These are phyloP conservation scores for Eucidaris tribuloides DNA, from an alignment of 35 echinoderm and acorn worm species.

Conservation along the genomic window DNA sequence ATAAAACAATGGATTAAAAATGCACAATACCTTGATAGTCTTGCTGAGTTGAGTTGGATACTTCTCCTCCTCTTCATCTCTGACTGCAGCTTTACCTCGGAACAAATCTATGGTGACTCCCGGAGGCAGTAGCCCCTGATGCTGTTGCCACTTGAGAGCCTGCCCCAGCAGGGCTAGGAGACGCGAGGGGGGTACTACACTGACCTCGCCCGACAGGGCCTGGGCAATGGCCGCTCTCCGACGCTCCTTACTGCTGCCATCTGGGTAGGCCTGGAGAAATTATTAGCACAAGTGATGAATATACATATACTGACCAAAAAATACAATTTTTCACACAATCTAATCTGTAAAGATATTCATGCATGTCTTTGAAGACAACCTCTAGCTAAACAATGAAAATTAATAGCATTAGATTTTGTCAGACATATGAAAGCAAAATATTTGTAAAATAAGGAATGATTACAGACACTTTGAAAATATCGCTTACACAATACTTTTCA, in stretches of 20 bases:
- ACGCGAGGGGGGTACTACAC: constrained; percentile 96
- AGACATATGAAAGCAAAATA: too few relatives aligned
- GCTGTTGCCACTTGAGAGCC: constrained; percentile 98
- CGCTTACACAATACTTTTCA: too few relatives aligned
- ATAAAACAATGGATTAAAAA: too few relatives aligned
- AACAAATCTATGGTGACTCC: constrained; percentile 96
- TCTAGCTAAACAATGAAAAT: too few relatives aligned
- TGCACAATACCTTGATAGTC: constrained; percentile 92
- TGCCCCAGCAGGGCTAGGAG: constrained; percentile 96
- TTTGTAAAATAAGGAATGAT: too few relatives aligned
- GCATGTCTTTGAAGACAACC: too few relatives aligned
- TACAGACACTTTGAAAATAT: too few relatives aligned
- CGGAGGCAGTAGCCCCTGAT: constrained; percentile 91
- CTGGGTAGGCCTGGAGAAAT: constrained; percentile 70
- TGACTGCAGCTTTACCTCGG: constrained; percentile 95
- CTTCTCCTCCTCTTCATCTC: constrained; percentile 98
- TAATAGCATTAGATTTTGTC: too few relatives aligned
- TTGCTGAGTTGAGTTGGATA: constrained; percentile 99
- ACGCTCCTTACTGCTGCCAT: constrained; percentile 94
- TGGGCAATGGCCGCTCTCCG: constrained; percentile 90
- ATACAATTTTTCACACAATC: too few relatives aligned
- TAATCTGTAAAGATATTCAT: too few relatives aligned
- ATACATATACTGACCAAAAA: too few relatives aligned
- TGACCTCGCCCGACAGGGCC: constrained; percentile 96
- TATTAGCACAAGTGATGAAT: too few relatives aligned